A percentile compares a stretch with the other conserved stretches of the same genome.
phyloP scores from a whole-genome alignment of 2,797 vertebrate genomes.

The Acanthiza pusilla region DNA sequence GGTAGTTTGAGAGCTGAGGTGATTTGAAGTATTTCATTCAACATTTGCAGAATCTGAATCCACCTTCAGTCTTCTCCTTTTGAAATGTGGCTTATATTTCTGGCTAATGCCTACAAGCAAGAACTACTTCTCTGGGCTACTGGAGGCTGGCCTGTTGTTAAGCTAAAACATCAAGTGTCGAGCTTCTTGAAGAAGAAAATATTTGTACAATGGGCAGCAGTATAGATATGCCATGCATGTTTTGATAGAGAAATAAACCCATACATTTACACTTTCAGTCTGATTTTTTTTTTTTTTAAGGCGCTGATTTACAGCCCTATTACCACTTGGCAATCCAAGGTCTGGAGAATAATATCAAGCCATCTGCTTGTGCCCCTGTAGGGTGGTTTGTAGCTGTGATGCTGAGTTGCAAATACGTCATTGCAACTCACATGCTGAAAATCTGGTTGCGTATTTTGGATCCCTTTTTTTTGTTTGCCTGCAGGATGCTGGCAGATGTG shows the following conservation, averaged over 20 bases:
- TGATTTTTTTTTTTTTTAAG: slow-evolving; percentile 22
- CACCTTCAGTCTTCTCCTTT: background rate
- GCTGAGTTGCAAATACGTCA: background rate
- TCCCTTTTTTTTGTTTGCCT: background rate
- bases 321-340: slow-evolving; percentile 31
- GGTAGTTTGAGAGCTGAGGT: background rate
- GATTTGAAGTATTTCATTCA: background rate
- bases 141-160: background rate
- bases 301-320: slow-evolving; percentile 52
- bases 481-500: slow-evolving; percentile 11
- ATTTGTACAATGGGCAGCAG: background rate
- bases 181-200: background rate
- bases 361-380: slow-evolving; percentile 51
- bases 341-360: slow-evolving; percentile 35
- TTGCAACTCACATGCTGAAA: background rate
- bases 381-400: background rate
- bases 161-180: background rate
- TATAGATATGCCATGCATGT: background rate
- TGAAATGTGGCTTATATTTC: background rate
- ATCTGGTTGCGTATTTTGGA: background rate
- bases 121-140: background rate
- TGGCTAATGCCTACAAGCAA: background rate
- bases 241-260: background rate
- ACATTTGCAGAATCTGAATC: background rate
- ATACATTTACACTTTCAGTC: background rate